Percentiles rank a stretch among this genome's conserved stretches.
Conservation (phyloP, 2,888 invertebrate species). For the Cantharis lateralis region DNA sequence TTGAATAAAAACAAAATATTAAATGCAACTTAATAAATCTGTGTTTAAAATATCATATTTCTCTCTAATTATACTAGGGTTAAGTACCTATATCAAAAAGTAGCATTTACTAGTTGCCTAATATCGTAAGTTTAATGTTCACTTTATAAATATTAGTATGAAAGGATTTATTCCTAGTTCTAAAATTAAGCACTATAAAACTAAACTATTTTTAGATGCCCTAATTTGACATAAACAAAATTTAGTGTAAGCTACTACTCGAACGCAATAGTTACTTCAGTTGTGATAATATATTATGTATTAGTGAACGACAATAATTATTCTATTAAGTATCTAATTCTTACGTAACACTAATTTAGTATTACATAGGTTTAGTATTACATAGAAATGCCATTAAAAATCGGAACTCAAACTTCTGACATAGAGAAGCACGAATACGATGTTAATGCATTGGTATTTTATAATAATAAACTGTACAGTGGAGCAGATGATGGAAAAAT, state of each 20-base stretch:
- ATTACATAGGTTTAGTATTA: neutral
- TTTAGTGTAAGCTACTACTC: neutral
- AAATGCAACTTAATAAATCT: no score
- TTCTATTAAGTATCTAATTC: neutral
- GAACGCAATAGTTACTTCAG: neutral
- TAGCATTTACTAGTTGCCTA: no score
- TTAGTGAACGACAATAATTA: neutral
- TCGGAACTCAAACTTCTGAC: constrained; percentile 50
- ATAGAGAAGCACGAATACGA: constrained; percentile 56
- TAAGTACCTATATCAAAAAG: no score
- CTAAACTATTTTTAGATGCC: neutral
- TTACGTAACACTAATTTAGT: neutral
- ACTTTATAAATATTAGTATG: no score
- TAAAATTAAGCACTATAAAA: neutral
- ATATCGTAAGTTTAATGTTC: no score
- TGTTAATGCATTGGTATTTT: constrained; percentile 53
- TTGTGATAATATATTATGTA: neutral
- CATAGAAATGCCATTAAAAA: constrained; percentile 44
- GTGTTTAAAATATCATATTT: no score
- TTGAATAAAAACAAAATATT: no score
- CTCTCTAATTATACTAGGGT: no score
- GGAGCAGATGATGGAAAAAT: constrained; percentile 60
- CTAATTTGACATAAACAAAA: neutral
- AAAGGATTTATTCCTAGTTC: no score
- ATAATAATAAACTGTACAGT: constrained; percentile 56